phyloP scores from a whole-genome alignment of 1,140 invertebrate species.

The Drosophila sturtevanti region DNA sequence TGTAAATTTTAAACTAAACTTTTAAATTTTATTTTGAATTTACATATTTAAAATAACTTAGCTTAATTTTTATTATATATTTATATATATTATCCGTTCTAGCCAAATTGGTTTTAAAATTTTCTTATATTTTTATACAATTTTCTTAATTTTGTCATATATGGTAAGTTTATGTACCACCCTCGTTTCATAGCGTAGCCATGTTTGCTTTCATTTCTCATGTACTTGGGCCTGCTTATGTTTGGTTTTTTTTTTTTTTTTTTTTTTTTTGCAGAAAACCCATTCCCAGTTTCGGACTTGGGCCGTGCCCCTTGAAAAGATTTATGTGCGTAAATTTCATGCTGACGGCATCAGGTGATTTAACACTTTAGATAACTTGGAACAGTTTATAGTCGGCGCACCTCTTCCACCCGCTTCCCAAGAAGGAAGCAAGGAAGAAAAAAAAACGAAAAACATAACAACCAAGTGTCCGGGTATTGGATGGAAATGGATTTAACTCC shows the following conservation, averaged over 20 bases:
- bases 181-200: constrained; percentile 48
- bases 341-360: constrained; percentile 82
- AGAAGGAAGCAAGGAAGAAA: constrained; percentile 10
- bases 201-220: constrained; percentile 23
- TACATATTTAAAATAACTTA: no score
- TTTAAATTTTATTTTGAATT: no score
- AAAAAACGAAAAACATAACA: constrained; percentile 19
- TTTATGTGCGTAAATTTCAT: constrained; percentile 82
- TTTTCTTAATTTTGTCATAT: no score
- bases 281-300: constrained; percentile 56
- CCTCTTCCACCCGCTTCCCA: background rate
- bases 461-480: constrained; percentile 10
- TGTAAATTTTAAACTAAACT: no score
- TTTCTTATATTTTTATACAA: no score
- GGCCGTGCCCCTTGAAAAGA: constrained; percentile 61
- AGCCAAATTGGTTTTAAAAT: no score
- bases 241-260: constrained; percentile 64
- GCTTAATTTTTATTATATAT: no score
- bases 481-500: constrained; percentile 2
- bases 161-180: background rate
- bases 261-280: constrained; percentile 55
- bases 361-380: constrained; percentile 82
- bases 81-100: no score
- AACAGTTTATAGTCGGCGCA: constrained; percentile 71
- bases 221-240: constrained; percentile 58